Percentiles rank a stretch among this genome's conserved stretches.
phyloP scores from a whole-genome alignment of 2,113 vertebrate genomes.

The Rhodinocichla rosea region DNA sequence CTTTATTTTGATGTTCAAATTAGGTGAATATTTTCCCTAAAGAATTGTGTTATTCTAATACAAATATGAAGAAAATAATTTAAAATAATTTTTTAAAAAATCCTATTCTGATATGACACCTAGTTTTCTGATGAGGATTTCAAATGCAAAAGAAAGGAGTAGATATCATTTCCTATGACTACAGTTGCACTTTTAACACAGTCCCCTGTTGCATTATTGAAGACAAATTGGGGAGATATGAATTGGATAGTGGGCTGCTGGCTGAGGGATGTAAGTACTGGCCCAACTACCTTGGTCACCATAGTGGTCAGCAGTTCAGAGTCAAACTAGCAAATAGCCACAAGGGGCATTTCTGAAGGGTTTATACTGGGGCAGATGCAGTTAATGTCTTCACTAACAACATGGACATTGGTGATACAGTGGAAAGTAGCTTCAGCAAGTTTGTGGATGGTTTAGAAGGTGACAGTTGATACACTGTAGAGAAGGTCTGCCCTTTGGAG shows the following conservation, averaged over 20 bases:
- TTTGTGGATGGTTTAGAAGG: not conserved
- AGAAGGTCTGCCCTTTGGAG: not conserved
- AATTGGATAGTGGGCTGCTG: not conserved
- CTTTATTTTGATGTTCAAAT: not conserved
- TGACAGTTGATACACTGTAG: not conserved
- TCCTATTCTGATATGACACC: not conserved
- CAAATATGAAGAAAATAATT: not conserved
- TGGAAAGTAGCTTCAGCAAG: not conserved
- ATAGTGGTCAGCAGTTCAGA: not conserved
- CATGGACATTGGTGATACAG: not conserved
- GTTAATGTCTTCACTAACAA: not conserved
- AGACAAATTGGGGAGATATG: rapidly evolving
- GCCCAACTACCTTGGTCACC: not conserved
- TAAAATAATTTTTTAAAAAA: not conserved
- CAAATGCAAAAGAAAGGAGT: not conserved
- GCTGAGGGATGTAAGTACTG: not conserved
- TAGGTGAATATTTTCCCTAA: not conserved
- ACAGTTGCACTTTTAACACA: not conserved
- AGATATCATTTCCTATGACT: not conserved
- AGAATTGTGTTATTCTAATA: not conserved
- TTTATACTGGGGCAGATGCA: not conserved
- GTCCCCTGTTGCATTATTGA: not conserved
- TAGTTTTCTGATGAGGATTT: not conserved
- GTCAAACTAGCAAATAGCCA: not conserved
- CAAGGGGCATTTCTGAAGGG: not conserved